Evolutionary conservation across 2,113 vertebrate species (phyloP).

Genomic region (Paradoxurus hermaphroditus): DNA sequence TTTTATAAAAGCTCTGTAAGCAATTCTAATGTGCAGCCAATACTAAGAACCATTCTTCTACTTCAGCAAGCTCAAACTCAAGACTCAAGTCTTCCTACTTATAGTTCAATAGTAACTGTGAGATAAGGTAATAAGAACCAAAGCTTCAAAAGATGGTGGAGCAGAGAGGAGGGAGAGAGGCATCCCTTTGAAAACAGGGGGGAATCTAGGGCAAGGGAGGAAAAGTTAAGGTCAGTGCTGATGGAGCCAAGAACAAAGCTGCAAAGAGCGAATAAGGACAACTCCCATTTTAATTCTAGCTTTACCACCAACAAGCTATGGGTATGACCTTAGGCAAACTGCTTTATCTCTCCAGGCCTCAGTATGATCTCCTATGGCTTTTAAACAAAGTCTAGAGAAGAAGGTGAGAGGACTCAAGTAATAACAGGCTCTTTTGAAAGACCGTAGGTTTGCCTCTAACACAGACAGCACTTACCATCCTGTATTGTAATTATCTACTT

Average conservation of each 20-base stretch:
- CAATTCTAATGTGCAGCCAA: neutral
- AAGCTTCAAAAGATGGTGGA: neutral
- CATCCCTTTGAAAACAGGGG: neutral
- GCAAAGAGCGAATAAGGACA: neutral
- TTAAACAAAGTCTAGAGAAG: constrained; percentile 11
- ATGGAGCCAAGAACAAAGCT: neutral
- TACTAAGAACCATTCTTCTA: neutral
- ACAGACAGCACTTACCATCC: neutral
- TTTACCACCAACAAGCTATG: neutral
- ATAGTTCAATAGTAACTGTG: neutral
- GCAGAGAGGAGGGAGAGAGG: neutral
- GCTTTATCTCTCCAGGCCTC: neutral
- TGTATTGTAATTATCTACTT: neutral
- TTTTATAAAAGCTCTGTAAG: constrained; percentile 16
- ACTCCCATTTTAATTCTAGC: neutral
- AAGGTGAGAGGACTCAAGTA: constrained; percentile 9
- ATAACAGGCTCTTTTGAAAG: neutral
- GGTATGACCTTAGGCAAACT: neutral
- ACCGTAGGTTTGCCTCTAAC: neutral
- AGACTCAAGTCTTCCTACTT: neutral
- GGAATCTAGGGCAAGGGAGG: neutral
- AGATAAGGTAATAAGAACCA: neutral
- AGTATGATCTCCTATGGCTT: neutral
- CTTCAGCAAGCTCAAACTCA: neutral
- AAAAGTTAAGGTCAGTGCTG: neutral